Evolutionary conservation across 2,888 invertebrate species (phyloP).

Genomic region (Lamellibrachia satsuma): DNA sequence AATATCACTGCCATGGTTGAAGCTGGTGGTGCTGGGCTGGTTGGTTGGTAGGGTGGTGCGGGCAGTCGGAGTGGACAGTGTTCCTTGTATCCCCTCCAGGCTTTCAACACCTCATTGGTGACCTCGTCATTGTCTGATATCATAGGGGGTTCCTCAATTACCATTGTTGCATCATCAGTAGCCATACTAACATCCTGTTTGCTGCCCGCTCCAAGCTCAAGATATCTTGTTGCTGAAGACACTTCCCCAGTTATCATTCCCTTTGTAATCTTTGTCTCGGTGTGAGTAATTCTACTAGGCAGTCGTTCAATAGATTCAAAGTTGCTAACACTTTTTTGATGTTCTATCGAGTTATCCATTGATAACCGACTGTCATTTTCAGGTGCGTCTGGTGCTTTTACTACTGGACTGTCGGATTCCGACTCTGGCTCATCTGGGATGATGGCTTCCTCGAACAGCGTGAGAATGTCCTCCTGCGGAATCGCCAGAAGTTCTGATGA

Average conservation of each 20-base stretch:
- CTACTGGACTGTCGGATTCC: not conserved
- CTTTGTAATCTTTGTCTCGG: not conserved
- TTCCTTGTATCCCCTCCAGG: not conserved
- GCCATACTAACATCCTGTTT: not conserved
- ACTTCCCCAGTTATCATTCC: slow-evolving; percentile 22
- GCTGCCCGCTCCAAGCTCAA: not conserved
- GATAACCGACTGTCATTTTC: not conserved
- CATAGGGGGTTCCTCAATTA: no score
- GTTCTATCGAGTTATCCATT: not conserved
- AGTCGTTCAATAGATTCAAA: not conserved
- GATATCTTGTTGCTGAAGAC: slow-evolving; percentile 17
- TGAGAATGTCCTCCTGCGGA: slow-evolving; percentile 3
- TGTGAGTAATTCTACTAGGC: not conserved
- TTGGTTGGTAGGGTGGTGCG: not conserved
- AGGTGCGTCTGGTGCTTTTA: not conserved
- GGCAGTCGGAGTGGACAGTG: not conserved
- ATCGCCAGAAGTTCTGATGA: slow-evolving; percentile 24
- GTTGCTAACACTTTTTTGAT: not conserved
- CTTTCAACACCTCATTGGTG: not conserved
- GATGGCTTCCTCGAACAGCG: slow-evolving; percentile 34
- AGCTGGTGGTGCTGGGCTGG: not conserved
- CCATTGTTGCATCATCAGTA: not conserved
- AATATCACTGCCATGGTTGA: not conserved
- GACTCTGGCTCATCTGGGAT: slow-evolving; percentile 29
- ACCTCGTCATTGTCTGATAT: not conserved